Base-by-base conservation (phyloP, 2,888 invertebrate species). In the Drosophila prolongata region DNA sequence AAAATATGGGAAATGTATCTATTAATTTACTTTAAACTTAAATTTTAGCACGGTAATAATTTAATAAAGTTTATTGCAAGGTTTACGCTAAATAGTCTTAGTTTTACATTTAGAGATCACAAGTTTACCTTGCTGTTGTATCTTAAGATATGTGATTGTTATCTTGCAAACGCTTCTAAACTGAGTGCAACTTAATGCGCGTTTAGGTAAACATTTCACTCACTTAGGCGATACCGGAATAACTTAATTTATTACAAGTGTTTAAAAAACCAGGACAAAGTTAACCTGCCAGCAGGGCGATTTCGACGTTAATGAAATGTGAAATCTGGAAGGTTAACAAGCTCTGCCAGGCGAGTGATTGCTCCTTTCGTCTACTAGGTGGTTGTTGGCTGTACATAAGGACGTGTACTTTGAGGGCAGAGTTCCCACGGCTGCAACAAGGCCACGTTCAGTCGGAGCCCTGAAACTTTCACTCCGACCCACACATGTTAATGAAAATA, bases 271-370 rank as follows among this genome's bases (percentile, higher is more conserved):
- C 38, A 43, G 52, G 50, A 54, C 19, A 38, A 11, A 27, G 65
- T 52, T 64, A 77, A 89, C 87, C 87, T 80, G 71, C 71, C 77
- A 74, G 77, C 64, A 70, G 73, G 68, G 75, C 81, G 81, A 73
- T 76, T 64, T 60, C 49, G 49, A 74, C 72, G 77, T 60, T 80
- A 87, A 87, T 89, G 87, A 80, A 84, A 70, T 53, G 50, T 50
- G 38, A 69, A 70, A 74, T 73, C 54, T 64, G 16, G 52, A 54
- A 61, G 62, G 66, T 57, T 66, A 68, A 35, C 50, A 49, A 52
- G 62, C 37, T 68, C 69, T 71, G 64, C 61, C 70, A 42, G 47
- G 43, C 69, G 65, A 52, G 49, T 40, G 46, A 24, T 43, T 52
- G 27, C 56, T 57, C 14, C 34, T 37, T 46, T 11, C 13, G n/a